Evolutionary conservation across 2,797 vertebrate species (phyloP).

Genomic region (Tragopan temminckii): DNA sequence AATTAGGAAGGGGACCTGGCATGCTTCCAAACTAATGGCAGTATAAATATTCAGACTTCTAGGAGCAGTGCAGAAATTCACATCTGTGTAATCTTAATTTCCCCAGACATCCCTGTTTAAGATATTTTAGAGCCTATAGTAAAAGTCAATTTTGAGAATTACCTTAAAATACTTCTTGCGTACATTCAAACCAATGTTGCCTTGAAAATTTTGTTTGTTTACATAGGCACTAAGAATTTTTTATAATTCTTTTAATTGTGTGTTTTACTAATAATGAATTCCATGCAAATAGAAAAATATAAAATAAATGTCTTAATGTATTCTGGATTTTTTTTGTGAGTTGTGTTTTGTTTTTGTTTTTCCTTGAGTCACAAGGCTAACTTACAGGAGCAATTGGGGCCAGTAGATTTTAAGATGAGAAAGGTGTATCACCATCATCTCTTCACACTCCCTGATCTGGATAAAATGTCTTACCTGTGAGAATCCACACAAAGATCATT

Average conservation of each 20-base stretch:
- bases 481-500: not conserved
- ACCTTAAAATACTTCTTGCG: not conserved
- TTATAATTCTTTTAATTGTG: not conserved
- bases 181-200: not conserved
- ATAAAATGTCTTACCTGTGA: not conserved
- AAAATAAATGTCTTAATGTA: not conserved
- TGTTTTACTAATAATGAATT: not conserved
- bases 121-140: slow-evolving; percentile 11
- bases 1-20: not conserved
- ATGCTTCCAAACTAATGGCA: not conserved
- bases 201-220: not conserved
- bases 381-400: accelerated
- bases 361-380: not conserved
- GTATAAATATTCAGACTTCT: slow-evolving; percentile 11
- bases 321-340: not conserved
- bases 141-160: slow-evolving; percentile 34
- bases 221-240: not conserved
- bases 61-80: not conserved
- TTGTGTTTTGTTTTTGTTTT: not conserved
- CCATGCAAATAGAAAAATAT: not conserved
- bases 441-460: not conserved
- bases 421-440: not conserved
- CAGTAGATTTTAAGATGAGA: not conserved
- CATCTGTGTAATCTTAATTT: slow-evolving; percentile 29
- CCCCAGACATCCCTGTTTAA: not conserved